Evolutionary conservation across 2,888 invertebrate species (phyloP).

Genomic region (Caenorhabditis sp.): DNA sequence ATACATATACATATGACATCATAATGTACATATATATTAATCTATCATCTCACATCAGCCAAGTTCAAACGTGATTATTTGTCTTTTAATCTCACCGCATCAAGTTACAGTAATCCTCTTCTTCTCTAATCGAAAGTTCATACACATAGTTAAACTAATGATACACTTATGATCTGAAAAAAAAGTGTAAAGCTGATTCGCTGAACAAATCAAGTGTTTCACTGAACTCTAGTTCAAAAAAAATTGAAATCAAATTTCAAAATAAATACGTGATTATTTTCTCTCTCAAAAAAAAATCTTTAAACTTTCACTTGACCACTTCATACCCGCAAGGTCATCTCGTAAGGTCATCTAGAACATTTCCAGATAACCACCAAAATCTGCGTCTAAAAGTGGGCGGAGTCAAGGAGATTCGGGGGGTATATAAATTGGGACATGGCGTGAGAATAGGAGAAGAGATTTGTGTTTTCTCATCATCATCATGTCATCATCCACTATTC

Average conservation of each 20-base stretch:
- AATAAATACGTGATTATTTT: no score
- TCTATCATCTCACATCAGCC: no score
- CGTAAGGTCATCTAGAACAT: background rate
- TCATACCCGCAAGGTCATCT: background rate
- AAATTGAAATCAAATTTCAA: no score
- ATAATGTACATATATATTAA: no score
- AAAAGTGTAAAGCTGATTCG: background rate
- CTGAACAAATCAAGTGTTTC: background rate
- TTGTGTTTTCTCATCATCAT: background rate
- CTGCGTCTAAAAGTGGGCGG: conserved; percentile 26
- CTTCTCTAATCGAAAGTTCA: background rate
- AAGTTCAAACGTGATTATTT: no score
- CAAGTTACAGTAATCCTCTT: no score
- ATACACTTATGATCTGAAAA: background rate
- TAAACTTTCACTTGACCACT: conserved; percentile 2
- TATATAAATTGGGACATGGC: conserved; percentile 16
- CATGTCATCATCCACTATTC: conserved; percentile 33
- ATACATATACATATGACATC: no score
- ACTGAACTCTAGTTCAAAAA: background rate
- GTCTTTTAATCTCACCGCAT: no score
- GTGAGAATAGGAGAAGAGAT: no score
- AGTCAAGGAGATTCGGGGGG: conserved; percentile 18
- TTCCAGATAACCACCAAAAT: background rate
- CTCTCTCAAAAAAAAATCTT: background rate
- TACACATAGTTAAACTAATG: background rate